Conservation (phyloP, 2,797 vertebrate genomes). For the Mus spretus region DNA sequence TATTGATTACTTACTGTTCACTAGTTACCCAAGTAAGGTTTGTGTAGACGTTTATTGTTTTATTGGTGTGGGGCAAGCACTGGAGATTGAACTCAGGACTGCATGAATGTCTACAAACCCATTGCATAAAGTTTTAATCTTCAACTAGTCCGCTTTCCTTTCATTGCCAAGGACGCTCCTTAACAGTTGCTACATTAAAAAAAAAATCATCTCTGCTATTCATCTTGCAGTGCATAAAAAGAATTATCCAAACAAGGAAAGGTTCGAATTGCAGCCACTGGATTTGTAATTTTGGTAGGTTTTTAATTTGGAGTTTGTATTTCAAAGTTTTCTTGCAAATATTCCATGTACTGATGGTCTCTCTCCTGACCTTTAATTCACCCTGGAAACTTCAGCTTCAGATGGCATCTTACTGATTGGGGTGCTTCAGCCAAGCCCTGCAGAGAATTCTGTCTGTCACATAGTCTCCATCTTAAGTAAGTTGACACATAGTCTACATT, state of each 20-base stretch:
- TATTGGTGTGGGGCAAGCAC: not conserved
- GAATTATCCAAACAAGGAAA: not conserved
- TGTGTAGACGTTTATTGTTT: not conserved
- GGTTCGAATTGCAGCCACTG: not conserved
- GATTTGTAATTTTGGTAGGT: not conserved
- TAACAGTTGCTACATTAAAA: not conserved
- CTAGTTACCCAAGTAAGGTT: not conserved
- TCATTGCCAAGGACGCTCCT: conserved; percentile 17
- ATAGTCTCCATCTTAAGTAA: not conserved
- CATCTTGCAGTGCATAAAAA: conserved; percentile 8
- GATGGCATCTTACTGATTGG: not conserved
- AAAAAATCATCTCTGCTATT: not conserved
- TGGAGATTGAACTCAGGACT: not conserved
- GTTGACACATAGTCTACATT: not conserved
- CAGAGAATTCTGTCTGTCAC: conserved; percentile 39
- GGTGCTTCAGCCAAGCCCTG: not conserved
- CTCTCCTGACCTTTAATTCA: not conserved
- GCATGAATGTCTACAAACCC: not conserved
- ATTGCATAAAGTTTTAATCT: conserved; percentile 20
- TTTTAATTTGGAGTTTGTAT: conserved; percentile 54
- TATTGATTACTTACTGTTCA: not conserved
- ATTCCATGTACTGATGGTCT: not conserved
- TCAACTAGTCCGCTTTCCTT: not conserved
- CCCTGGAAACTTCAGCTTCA: not conserved
- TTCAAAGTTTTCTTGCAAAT: not conserved